A percentile compares a stretch with the other conserved stretches of the same genome.
Conservation (phyloP, 2,888 invertebrate genomes). For the Erynnis tages region DNA sequence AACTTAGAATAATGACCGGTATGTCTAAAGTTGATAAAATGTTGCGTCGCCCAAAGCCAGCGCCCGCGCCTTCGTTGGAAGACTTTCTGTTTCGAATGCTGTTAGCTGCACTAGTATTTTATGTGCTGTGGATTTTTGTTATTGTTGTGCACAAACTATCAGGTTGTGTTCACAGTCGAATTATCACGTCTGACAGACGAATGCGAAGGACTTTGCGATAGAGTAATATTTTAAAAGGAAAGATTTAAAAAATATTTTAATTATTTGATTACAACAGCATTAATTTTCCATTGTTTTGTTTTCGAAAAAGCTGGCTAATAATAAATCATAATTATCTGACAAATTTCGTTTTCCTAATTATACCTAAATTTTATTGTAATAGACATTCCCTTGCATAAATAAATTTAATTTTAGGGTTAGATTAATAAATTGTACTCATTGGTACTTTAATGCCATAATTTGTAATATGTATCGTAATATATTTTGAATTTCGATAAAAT, state of each 20-base stretch:
- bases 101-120: conserved; percentile 47
- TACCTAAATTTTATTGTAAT: too few relatives aligned
- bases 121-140: conserved; percentile 26
- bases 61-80: conserved; percentile 31
- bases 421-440: conserved; percentile 1
- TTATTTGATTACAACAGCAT: too few relatives aligned
- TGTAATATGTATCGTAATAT: conserved; percentile 2
- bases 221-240: too few relatives aligned
- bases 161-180: neutral
- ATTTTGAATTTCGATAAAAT: conserved; percentile 18
- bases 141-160: neutral
- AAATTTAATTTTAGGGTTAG: neutral
- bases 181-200: too few relatives aligned
- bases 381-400: conserved; percentile 8
- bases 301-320: too few relatives aligned
- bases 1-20: neutral
- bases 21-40: neutral
- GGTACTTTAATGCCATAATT: conserved; percentile 1
- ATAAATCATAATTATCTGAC: too few relatives aligned
- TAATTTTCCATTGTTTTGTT: too few relatives aligned
- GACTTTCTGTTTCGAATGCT: conserved; percentile 47
- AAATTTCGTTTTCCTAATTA: too few relatives aligned
- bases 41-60: neutral
- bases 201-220: too few relatives aligned
- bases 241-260: too few relatives aligned